These are phyloP conservation scores for Felis chaus DNA, from an alignment of 2,113 vertebrate species.

Conservation along the genomic window DNA sequence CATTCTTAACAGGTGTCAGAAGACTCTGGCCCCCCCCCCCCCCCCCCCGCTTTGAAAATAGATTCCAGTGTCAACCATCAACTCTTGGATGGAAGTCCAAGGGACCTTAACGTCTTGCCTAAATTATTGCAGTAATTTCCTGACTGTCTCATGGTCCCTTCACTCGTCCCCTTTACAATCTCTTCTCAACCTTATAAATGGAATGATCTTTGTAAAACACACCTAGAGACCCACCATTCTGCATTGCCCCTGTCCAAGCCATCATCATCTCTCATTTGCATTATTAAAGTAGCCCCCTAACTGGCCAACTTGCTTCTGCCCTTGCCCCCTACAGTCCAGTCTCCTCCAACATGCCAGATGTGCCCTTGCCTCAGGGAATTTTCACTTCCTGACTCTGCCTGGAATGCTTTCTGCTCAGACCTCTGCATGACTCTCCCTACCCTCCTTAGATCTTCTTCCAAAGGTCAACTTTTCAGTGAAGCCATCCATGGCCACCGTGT, in stretches of 20 bases:
- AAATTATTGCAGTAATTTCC: background rate
- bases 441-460: background rate
- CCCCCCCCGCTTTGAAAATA: background rate
- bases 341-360: rapidly evolving
- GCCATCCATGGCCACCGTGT: rapidly evolving
- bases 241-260: too few species aligned
- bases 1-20: background rate
- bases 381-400: background rate
- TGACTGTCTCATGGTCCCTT: too few species aligned
- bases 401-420: rapidly evolving
- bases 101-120: background rate
- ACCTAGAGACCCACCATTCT: background rate
- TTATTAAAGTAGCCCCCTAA: background rate
- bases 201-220: background rate
- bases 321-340: background rate
- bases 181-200: background rate
- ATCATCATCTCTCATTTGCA: background rate
- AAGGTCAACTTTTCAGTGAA: background rate
- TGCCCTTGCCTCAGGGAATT: background rate
- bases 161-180: background rate
- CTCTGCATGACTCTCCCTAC: rapidly evolving
- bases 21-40: background rate
- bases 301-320: background rate
- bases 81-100: background rate
- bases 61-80: background rate